phyloP scores from a whole-genome alignment of 2,888 invertebrate species.

The Linyphia triangularis region DNA sequence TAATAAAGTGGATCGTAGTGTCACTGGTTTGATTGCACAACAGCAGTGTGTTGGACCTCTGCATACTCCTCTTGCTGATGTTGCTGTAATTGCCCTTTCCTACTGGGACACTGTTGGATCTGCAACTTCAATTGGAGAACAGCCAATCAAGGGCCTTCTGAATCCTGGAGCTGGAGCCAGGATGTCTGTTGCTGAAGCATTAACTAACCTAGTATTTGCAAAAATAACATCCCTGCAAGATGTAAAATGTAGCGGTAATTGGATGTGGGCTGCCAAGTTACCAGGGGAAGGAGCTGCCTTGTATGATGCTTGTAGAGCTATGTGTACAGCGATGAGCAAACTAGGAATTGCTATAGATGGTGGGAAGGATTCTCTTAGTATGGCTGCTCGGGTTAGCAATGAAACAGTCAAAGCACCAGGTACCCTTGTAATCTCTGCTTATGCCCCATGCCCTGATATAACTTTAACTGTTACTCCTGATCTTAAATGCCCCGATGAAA shows the following conservation, averaged over 20 bases:
- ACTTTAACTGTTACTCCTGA: conserved; percentile 92
- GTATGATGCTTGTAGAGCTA: conserved; percentile 91
- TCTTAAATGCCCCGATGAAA: conserved; percentile 84
- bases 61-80: conserved; percentile 97
- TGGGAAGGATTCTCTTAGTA: conserved; percentile 97
- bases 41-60: conserved; percentile 99
- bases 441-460: conserved; percentile 96
- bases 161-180: conserved; percentile 92
- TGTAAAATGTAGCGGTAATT: conserved; percentile 99
- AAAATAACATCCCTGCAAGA: conserved; percentile 84
- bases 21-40: conserved; percentile 91
- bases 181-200: conserved; percentile 95
- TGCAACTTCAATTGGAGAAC: conserved; percentile 97
- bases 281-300: conserved; percentile 94
- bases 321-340: conserved; percentile 90
- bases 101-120: conserved; percentile 90
- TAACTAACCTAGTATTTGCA: conserved; percentile 93
- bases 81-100: conserved; percentile 90
- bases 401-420: conserved; percentile 84
- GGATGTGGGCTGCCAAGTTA: conserved; percentile 99
- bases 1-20: conserved; percentile 85
- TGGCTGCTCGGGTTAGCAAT: conserved; percentile 92
- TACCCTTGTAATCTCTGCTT: conserved; percentile 96
- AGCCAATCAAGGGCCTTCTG: conserved; percentile 95
- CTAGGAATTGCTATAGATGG: conserved; percentile 96